Base-by-base conservation (phyloP, 2,888 invertebrate genomes). In the Nipponacmea schrenckii region DNA sequence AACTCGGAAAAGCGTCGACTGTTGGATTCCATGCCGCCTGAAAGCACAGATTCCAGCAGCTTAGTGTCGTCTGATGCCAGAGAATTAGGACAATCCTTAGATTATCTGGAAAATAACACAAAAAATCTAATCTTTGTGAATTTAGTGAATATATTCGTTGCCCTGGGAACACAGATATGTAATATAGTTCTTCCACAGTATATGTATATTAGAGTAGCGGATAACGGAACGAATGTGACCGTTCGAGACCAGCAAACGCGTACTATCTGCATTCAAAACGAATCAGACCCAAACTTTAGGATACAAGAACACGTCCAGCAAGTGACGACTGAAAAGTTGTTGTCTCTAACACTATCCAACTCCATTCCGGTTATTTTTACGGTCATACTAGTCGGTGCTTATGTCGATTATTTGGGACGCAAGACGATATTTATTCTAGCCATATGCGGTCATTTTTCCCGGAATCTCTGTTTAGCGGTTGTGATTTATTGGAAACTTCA, bases 351-450 rank as follows among this genome's bases (percentile, higher is more conserved):
- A 44, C 66, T 46, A 15, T 46, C 26, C 10, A 46, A 12, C 20
- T 62, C 26, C 45, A 48, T 70, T n/a, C 72, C 72, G 1, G 64
- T 67, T n/a, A 24, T 68, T 65, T 50, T 74, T 62, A 48, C 67
- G 0, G 65, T 65, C 26, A 63, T 74, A 4, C 50, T 71, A 5
- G 46, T 72, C 17, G 74, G 75, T 5, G 69, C 74, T 5, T 68
- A 71, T 17, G 69, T 75, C 0, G 74, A 74, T 64, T 71, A 69
- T 20, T 27, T 72, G 0, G 74, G 74, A 1, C 63, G 74, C 48
- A 71, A 70, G 66, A 14, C 56, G 12, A 56, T 56, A 1, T 56
- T 56, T 20, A 24, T 56, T 12, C 12, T 56, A 2, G 56, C 56
- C 24, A 24, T 56, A 14, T 24, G 8, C 0, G 56, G 56, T 14